phyloP scores from a whole-genome alignment of 1,140 invertebrate species.

The Caenorhabditis remanei region DNA sequence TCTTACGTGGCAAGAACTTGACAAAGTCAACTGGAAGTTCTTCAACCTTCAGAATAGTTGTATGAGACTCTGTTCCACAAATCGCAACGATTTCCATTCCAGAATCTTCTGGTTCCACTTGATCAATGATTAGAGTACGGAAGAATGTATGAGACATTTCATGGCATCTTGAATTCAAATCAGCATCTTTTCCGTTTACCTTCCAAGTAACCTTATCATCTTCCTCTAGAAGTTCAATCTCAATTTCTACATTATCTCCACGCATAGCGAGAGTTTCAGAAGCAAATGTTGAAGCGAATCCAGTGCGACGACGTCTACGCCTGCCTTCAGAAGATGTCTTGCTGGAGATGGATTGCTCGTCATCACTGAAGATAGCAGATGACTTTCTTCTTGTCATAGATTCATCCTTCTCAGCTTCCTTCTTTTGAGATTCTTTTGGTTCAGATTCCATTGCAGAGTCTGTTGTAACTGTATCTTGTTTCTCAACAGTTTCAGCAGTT shows the following conservation, averaged over 20 bases:
- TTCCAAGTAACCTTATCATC: constrained; percentile 73
- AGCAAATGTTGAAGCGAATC: constrained; percentile 56
- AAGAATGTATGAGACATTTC: constrained; percentile 68
- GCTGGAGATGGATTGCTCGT: constrained; percentile 31
- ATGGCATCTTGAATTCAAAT: constrained; percentile 63
- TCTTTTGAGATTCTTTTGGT: constrained; percentile 44
- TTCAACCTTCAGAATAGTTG: constrained; percentile 70
- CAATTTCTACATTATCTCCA: constrained; percentile 73
- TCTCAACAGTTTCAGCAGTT: constrained; percentile 34
- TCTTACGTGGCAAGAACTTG: constrained; percentile 69
- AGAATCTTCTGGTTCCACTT: constrained; percentile 70
- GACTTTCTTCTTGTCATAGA: constrained; percentile 51
- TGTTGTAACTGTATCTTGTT: constrained; percentile 7
- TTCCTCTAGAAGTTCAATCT: constrained; percentile 74
- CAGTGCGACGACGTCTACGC: constrained; percentile 48
- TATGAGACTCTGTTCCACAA: constrained; percentile 62
- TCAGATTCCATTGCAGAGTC: constrained; percentile 62
- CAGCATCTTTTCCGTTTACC: constrained; percentile 70
- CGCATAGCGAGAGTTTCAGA: constrained; percentile 68
- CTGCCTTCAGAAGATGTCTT: constrained; percentile 48
- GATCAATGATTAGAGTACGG: constrained; percentile 68
- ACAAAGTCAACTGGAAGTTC: constrained; percentile 75
- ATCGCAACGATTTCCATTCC: constrained; percentile 54
- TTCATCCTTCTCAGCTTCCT: constrained; percentile 50
- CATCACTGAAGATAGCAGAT: constrained; percentile 44